Percentiles rank a stretch among this genome's conserved stretches.
These are phyloP conservation scores for Trachelipus rathkii DNA, from an alignment of 1,140 invertebrate genomes.

Conservation along the genomic window DNA sequence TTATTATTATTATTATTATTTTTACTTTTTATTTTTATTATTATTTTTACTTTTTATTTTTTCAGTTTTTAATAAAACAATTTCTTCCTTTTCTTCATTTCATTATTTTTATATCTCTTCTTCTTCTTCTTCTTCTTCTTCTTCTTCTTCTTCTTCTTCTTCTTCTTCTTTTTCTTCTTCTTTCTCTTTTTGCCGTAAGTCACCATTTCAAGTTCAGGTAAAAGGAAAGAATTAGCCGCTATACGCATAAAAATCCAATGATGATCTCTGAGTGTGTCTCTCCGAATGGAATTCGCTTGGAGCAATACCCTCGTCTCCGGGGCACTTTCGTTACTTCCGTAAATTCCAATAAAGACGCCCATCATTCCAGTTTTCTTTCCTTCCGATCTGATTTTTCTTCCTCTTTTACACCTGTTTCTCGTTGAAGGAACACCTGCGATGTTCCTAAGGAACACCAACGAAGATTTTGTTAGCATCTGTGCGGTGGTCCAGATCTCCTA, in stretches of 20 bases:
- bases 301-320: neutral
- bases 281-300: neutral
- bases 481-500: constrained; percentile 10
- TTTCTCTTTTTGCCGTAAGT: neutral
- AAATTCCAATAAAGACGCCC: neutral
- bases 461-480: constrained; percentile 7
- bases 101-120: too few species aligned
- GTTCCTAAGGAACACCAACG: neutral
- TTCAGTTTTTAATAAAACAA: too few species aligned
- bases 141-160: too few species aligned
- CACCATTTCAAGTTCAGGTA: neutral
- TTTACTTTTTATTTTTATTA: too few species aligned
- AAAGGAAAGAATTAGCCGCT: neutral
- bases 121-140: too few species aligned
- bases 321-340: neutral
- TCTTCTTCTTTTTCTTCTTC: too few species aligned
- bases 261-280: neutral
- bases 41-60: too few species aligned
- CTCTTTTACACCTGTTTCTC: neutral
- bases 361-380: neutral
- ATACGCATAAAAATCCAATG: neutral
- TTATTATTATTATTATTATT: too few species aligned
- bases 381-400: constrained; percentile 1
- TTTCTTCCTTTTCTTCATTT: too few species aligned
- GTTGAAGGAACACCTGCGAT: neutral